Evolutionary conservation across 2,113 vertebrate genomes (phyloP).

Genomic region (Talpa occidentalis): DNA sequence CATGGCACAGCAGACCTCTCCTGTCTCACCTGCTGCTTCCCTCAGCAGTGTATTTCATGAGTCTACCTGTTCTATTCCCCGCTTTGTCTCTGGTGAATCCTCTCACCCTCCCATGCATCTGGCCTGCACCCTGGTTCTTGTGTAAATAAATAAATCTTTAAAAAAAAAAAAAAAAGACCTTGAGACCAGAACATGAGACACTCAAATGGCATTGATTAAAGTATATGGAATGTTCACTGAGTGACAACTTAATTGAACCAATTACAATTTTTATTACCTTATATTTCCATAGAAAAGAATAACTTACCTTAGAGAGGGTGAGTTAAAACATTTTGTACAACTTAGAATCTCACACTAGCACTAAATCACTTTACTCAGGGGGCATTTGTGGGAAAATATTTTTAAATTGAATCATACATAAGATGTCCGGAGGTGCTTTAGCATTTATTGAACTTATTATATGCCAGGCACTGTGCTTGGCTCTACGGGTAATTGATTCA

Average conservation of each 20-base stretch:
- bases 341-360: not conserved
- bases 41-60: too few relatives aligned
- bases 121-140: too few relatives aligned
- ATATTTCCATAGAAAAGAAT: not conserved
- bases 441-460: not conserved
- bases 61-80: too few relatives aligned
- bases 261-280: not conserved
- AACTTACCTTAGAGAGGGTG: not conserved
- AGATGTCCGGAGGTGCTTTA: not conserved
- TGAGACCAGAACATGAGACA: not conserved
- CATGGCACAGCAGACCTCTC: too few relatives aligned
- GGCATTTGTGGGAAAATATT: not conserved
- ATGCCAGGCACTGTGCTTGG: not conserved
- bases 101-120: too few relatives aligned
- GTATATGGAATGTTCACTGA: not conserved
- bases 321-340: conserved; percentile 15
- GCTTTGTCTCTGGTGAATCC: too few relatives aligned
- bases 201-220: not conserved
- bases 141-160: too few relatives aligned
- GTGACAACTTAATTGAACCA: conserved; percentile 39
- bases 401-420: conserved; percentile 7
- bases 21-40: too few relatives aligned
- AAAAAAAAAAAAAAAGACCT: not conserved
- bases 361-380: not conserved
- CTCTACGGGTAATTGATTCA: not conserved